phyloP scores from a whole-genome alignment of 2,797 vertebrate genomes.

The Streptopelia turtur region DNA sequence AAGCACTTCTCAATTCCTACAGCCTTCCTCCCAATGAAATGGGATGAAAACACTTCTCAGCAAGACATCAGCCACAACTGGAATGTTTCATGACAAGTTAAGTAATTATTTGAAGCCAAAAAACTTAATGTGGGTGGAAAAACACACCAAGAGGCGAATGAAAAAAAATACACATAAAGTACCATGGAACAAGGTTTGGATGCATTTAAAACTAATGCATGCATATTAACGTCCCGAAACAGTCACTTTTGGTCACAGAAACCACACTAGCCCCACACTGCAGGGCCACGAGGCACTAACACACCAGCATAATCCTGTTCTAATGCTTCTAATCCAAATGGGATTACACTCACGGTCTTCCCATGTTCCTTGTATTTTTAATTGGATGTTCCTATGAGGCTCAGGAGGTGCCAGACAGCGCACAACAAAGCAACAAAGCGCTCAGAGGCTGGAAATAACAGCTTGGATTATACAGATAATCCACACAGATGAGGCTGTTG shows the following conservation, averaged over 20 bases:
- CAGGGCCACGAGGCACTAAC: neutral
- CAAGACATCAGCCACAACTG: neutral
- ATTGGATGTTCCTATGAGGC: neutral
- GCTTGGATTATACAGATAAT: neutral
- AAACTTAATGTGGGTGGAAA: neutral
- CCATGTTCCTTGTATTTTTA: neutral
- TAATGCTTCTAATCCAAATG: neutral
- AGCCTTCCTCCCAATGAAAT: neutral
- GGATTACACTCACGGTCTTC: neutral
- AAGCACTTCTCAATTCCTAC: neutral
- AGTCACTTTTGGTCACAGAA: neutral
- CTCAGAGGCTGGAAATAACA: neutral
- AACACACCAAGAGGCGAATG: neutral
- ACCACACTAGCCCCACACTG: neutral
- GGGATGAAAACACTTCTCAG: neutral
- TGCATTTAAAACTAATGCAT: neutral
- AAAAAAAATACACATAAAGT: neutral
- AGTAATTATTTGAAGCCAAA: neutral
- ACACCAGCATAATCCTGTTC: neutral
- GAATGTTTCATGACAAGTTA: neutral
- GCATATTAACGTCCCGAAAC: neutral
- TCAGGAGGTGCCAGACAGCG: neutral
- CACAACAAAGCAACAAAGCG: neutral
- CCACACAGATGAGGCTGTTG: neutral
- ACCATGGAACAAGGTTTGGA: neutral